Conservation (phyloP, 2,888 invertebrate species). For the Eubasilissa splendida region DNA sequence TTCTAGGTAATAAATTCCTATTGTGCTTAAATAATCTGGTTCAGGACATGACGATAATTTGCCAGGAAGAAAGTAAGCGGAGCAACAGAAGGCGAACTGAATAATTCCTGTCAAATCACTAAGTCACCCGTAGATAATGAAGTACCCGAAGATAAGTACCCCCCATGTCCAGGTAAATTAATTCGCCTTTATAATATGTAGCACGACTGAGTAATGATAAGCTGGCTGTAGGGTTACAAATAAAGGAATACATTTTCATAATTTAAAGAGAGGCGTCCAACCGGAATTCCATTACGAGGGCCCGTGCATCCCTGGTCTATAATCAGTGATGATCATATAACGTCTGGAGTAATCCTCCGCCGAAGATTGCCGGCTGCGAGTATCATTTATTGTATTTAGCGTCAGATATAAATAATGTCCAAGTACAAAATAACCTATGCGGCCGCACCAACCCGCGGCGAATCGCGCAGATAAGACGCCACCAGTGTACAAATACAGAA, state of each 20-base stretch:
- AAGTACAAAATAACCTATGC: constrained; percentile 19
- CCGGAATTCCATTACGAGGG: constrained; percentile 45
- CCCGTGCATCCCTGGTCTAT: constrained; percentile 42
- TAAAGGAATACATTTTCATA: constrained; percentile 54
- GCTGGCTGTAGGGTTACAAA: constrained; percentile 40
- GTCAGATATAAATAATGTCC: constrained; percentile 54
- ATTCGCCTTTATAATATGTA: constrained; percentile 14
- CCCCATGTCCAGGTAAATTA: constrained; percentile 30
- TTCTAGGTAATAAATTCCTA: too few relatives aligned
- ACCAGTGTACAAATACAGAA: constrained; percentile 9
- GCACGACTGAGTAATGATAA: constrained; percentile 17
- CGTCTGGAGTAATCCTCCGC: constrained; percentile 32
- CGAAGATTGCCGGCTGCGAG: constrained; percentile 40
- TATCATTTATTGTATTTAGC: constrained; percentile 56
- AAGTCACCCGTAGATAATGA: constrained; percentile 16
- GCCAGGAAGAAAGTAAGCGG: too few relatives aligned
- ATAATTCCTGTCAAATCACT: background rate
- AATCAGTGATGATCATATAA: constrained; percentile 38
- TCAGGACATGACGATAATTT: too few relatives aligned
- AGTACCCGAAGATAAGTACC: constrained; percentile 2
- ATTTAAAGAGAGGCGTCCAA: constrained; percentile 50
- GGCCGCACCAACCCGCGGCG: constrained; percentile 14
- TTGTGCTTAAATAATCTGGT: too few relatives aligned
- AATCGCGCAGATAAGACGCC: constrained; percentile 22
- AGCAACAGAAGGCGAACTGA: too few relatives aligned